phyloP scores from a whole-genome alignment of 1,140 invertebrate species.

The Zaprionus ghesquierei region DNA sequence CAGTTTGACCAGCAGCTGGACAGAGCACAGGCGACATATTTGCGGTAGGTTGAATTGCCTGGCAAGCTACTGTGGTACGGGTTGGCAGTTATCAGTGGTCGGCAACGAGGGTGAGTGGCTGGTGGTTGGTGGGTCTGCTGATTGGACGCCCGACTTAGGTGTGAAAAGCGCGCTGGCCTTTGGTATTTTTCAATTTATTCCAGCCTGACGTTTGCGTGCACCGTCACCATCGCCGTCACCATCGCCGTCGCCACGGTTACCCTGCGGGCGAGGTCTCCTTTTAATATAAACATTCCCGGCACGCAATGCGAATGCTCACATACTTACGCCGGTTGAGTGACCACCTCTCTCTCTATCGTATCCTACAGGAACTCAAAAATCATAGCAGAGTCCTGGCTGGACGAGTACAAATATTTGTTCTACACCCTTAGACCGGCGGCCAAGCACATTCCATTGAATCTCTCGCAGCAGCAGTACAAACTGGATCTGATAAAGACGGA shows the following conservation, averaged over 20 bases:
- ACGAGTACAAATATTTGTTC: slow-evolving; percentile 91
- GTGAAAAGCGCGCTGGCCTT: slow-evolving; percentile 59
- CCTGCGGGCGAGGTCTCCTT: slow-evolving; percentile 16
- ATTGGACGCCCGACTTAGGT: slow-evolving; percentile 50
- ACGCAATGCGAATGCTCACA: slow-evolving; percentile 48
- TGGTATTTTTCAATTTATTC: slow-evolving; percentile 79
- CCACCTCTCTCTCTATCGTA: slow-evolving; percentile 44
- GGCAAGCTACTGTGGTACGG: neutral
- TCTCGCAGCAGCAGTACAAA: slow-evolving; percentile 25
- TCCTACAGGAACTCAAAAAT: slow-evolving; percentile 89
- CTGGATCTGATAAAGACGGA: slow-evolving; percentile 86
- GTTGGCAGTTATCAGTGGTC: neutral
- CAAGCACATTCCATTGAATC: slow-evolving; percentile 50
- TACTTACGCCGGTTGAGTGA: slow-evolving; percentile 14
- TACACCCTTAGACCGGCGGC: slow-evolving; percentile 82
- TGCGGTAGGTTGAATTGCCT: slow-evolving; percentile 61
- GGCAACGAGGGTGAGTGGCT: neutral
- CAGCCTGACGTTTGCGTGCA: slow-evolving; percentile 25
- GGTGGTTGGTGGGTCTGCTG: neutral
- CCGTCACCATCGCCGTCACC: neutral
- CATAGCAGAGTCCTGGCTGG: slow-evolving; percentile 94
- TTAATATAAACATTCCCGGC: slow-evolving; percentile 77
- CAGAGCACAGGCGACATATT: slow-evolving; percentile 62
- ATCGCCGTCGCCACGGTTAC: neutral
- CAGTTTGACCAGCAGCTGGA: slow-evolving; percentile 31